Base-by-base conservation (phyloP, 1,140 invertebrate genomes). In the Phocides pigmalion region DNA sequence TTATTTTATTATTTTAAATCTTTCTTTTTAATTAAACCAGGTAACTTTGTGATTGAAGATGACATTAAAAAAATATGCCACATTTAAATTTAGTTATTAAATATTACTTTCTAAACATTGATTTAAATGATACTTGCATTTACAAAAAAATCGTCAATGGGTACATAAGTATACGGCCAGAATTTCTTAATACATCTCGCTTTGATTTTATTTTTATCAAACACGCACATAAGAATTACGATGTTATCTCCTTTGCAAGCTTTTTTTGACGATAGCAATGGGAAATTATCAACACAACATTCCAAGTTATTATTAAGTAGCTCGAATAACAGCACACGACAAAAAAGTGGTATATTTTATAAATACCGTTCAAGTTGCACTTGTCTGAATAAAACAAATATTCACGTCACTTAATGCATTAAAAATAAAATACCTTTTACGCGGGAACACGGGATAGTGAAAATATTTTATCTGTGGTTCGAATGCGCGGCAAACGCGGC, bases 401-500 rank as follows among this genome's bases (percentile, higher is more conserved):
- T 56, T 56, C 51, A 56, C 51, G 25, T 41, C 37, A 56, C 51
- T 42, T 42, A 37, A 22, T 14, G n/a, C 42, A 16, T 14, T 15
- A 46, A 12, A n/a, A 22, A 20, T 20, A 53, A 20, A 67, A 72
- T 79, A 82, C 74, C 74, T 84, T 76, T 39, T 58, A 68, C 72
- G 75, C 76, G 72, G 72, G 70, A 82, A 66, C 28, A 70, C 76
- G 69, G 76, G 72, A 79, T 68, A 65, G 41, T 41, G 41, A 44
- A n/a, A 58, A 51, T 66, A 17, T 75, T 62, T 81, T 76, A 67
- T 81, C 76, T 81, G 67, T 83, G 72, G 70, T 66, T 22, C 14
- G 65, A 65, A 65, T 62, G 47, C 71, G 76, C 86, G 81, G 74
- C 66, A 77, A 77, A 84, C 79, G 65, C 81, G 79, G 62, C 79